Conservation (phyloP, 2,888 invertebrate species). For the Uropetala carovei region DNA sequence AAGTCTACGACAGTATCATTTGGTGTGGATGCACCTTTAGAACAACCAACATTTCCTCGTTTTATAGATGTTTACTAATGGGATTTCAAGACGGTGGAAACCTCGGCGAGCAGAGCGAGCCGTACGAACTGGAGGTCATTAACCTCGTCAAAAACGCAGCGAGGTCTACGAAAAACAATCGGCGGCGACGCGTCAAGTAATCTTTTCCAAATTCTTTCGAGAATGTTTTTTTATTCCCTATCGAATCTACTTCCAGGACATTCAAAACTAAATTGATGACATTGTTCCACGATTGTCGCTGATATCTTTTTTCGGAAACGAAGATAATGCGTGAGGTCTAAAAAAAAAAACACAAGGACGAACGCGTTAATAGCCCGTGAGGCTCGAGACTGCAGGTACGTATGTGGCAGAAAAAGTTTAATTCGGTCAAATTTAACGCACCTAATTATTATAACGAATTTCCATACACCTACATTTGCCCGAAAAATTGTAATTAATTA, state of each 20-base stretch:
- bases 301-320: no score
- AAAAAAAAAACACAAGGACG: no score
- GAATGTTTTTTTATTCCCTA: not conserved
- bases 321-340: no score
- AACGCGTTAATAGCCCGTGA: no score
- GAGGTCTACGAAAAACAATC: slow-evolving; percentile 51
- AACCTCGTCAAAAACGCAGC: slow-evolving; percentile 37
- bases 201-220: not conserved
- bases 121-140: slow-evolving; percentile 10
- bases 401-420: no score
- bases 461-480: no score
- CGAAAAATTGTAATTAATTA: no score
- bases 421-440: no score
- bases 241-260: not conserved
- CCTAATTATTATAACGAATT: no score
- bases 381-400: no score
- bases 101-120: not conserved
- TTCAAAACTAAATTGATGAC: not conserved
- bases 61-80: slow-evolving; percentile 56
- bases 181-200: not conserved
- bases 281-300: not conserved
- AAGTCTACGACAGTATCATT: not conserved
- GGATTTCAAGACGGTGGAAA: not conserved
- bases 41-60: not conserved
- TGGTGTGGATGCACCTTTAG: not conserved